Evolutionary conservation across 2,888 invertebrate species (phyloP).

Genomic region (Drosophila imparisetae): DNA sequence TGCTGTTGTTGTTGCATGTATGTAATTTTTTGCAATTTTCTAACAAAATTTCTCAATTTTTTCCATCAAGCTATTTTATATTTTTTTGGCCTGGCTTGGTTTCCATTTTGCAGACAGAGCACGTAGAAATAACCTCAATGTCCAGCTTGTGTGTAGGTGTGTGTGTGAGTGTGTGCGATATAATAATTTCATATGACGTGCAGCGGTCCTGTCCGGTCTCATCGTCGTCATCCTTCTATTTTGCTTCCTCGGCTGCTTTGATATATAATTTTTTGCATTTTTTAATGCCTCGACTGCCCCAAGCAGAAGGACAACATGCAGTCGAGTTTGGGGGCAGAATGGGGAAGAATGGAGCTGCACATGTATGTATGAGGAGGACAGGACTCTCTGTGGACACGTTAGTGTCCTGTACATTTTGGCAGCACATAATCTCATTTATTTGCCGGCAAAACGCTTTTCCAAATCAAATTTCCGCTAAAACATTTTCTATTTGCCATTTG

Average conservation of each 20-base stretch:
- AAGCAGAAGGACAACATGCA: conserved; percentile 35
- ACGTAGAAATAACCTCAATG: conserved; percentile 74
- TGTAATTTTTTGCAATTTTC: conserved; percentile 79
- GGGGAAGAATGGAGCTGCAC: background rate
- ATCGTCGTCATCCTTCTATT: conserved; percentile 39
- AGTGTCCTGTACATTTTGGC: conserved; percentile 75
- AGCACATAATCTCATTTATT: conserved; percentile 82
- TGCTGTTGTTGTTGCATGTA: conserved; percentile 56
- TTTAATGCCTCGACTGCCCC: conserved; percentile 79
- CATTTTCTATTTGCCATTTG: conserved; percentile 75
- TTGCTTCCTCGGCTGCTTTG: conserved; percentile 67
- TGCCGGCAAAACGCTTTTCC: conserved; percentile 82
- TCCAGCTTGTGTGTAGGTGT: conserved; percentile 47
- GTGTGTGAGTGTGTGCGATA: conserved; percentile 56
- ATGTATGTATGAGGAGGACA: conserved; percentile 11
- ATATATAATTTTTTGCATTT: conserved; percentile 80
- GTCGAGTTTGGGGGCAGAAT: background rate
- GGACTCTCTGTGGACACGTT: conserved; percentile 39
- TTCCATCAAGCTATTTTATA: conserved; percentile 63
- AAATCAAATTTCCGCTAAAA: conserved; percentile 83
- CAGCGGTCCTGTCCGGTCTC: conserved; percentile 58
- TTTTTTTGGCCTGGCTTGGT: conserved; percentile 53
- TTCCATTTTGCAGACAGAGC: conserved; percentile 58
- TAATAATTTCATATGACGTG: conserved; percentile 80
- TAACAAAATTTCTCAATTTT: conserved; percentile 73